Conservation (phyloP, 2,888 invertebrate genomes). For the Crossocerus cetratus region DNA sequence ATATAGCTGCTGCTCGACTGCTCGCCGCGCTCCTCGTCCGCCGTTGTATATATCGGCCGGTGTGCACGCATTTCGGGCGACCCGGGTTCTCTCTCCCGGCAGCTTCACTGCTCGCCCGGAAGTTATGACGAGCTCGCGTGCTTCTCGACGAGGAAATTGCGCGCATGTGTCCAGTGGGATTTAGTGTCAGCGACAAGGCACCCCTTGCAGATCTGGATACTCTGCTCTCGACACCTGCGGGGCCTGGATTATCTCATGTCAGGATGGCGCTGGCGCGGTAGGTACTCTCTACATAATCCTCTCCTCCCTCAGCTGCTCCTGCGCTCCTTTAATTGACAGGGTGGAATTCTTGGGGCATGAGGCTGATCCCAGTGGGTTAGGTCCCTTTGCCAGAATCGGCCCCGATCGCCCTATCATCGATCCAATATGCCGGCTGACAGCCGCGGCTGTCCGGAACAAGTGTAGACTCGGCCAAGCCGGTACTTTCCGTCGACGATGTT, state of each 20-base stretch:
- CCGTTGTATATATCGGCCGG: conserved; percentile 7
- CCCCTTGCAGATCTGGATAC: conserved; percentile 78
- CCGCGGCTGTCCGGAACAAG: background rate
- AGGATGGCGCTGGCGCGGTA: conserved; percentile 85
- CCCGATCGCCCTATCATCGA: conserved; percentile 27
- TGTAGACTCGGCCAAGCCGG: background rate
- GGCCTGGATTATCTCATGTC: conserved; percentile 81
- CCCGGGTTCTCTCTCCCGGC: conserved; percentile 14
- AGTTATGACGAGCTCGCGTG: conserved; percentile 69
- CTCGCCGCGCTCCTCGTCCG: no score
- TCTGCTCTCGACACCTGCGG: conserved; percentile 73
- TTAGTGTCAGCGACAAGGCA: conserved; percentile 68
- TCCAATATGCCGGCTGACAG: conserved; percentile 5
- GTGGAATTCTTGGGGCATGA: no score
- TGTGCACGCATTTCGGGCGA: conserved; percentile 35
- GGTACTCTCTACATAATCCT: conserved; percentile 64
- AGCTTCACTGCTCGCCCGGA: conserved; percentile 36
- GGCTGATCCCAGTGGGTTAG: no score
- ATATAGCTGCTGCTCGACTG: no score
- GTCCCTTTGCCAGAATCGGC: conserved; percentile 8
- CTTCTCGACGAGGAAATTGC: conserved; percentile 60
- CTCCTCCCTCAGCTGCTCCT: no score
- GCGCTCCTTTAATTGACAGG: no score
- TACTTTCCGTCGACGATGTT: no score
- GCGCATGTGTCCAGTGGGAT: conserved; percentile 77